Evolutionary conservation across 2,888 invertebrate species (phyloP).

Genomic region (Caenorhabditis japonica): DNA sequence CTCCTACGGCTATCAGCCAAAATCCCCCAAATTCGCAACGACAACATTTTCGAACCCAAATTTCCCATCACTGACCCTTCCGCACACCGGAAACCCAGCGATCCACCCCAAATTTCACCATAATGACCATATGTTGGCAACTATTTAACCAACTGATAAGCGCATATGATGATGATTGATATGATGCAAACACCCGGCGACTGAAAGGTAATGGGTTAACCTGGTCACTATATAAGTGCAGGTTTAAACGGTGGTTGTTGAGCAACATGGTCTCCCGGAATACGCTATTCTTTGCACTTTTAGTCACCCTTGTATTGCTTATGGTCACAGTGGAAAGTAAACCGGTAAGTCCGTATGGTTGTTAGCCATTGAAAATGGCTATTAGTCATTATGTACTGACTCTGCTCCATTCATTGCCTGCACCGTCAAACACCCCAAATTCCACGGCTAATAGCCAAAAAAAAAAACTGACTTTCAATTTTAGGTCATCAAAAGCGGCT

Average conservation of each 20-base stretch:
- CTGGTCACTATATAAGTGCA: constrained; percentile 34
- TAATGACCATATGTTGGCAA: constrained; percentile 14
- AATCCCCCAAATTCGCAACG: too few species aligned
- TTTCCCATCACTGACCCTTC: too few species aligned
- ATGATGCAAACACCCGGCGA: constrained; percentile 41
- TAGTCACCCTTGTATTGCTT: neutral
- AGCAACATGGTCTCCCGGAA: constrained; percentile 5
- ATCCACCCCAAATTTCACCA: too few species aligned
- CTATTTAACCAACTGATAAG: constrained; percentile 32
- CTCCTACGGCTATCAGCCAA: too few species aligned
- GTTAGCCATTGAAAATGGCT: neutral
- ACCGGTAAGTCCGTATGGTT: constrained; percentile 15
- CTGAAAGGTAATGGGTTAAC: constrained; percentile 9
- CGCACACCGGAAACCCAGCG: too few species aligned
- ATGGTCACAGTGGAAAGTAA: neutral
- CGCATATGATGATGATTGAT: constrained; percentile 44
- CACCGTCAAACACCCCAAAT: too few species aligned
- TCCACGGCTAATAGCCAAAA: too few species aligned
- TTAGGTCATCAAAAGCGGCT: constrained; percentile 45
- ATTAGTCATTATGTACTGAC: too few species aligned
- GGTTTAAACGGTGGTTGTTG: neutral
- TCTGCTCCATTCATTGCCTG: too few species aligned
- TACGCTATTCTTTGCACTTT: constrained; percentile 3
- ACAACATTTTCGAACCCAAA: too few species aligned
- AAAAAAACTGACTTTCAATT: neutral